Conservation (phyloP, 2,113 vertebrate species). For the Bujurquina vittata region DNA sequence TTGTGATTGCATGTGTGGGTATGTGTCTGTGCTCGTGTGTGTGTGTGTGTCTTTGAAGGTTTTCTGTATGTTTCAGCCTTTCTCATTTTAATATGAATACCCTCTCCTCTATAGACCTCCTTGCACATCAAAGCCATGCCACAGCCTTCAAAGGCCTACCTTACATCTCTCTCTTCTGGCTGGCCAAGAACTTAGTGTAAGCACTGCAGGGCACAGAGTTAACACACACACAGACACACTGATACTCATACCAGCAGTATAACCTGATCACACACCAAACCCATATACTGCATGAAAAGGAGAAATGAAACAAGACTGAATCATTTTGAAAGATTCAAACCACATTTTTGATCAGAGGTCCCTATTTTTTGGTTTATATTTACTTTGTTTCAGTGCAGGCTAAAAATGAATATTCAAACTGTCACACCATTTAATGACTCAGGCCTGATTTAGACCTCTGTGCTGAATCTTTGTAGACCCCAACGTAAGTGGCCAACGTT, state of each 20-base stretch:
- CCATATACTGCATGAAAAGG: background rate
- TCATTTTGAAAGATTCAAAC: slow-evolving; percentile 1
- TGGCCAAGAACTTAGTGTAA: slow-evolving; percentile 60
- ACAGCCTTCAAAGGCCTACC: slow-evolving; percentile 78
- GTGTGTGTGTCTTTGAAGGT: slow-evolving; percentile 64
- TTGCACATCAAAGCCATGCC: slow-evolving; percentile 81
- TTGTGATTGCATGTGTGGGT: slow-evolving; percentile 44
- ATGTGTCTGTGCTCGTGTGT: slow-evolving; percentile 39
- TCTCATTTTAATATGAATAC: slow-evolving; percentile 85
- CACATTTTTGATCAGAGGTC: background rate
- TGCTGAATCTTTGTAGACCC: no score
- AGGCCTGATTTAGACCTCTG: no score
- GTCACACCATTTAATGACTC: background rate
- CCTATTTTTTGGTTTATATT: background rate
- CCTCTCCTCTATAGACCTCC: slow-evolving; percentile 70
- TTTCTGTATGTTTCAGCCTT: slow-evolving; percentile 74
- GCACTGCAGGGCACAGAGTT: slow-evolving; percentile 58
- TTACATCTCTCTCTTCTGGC: slow-evolving; percentile 55
- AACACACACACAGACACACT: slow-evolving; percentile 3
- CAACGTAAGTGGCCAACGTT: no score
- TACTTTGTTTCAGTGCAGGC: background rate
- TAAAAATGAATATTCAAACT: background rate
- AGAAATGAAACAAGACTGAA: background rate
- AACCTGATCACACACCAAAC: background rate
- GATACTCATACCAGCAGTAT: slow-evolving; percentile 3